A percentile compares a stretch with the other conserved stretches of the same genome.
Evolutionary conservation across 2,113 vertebrate species (phyloP).

Genomic region (Aythya baeri): DNA sequence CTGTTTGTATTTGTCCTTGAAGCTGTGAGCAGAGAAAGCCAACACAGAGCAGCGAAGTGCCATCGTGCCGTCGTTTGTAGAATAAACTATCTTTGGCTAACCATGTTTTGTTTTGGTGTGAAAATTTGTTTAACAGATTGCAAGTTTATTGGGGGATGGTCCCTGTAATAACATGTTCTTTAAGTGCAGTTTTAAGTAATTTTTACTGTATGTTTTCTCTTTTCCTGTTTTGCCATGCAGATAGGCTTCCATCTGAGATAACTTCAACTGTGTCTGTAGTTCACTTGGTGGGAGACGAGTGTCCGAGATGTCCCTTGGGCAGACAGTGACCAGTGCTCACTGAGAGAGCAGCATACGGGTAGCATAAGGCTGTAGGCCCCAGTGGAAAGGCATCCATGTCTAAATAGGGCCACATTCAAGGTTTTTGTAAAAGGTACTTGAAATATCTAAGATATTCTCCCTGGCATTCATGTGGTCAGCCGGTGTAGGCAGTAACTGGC

Average conservation of each 20-base stretch:
- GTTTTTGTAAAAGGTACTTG: not conserved
- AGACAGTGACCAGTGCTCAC: not conserved
- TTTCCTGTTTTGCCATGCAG: not conserved
- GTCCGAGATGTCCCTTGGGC: not conserved
- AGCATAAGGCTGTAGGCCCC: not conserved
- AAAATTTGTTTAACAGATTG: not conserved
- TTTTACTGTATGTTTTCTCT: not conserved
- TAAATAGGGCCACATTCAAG: not conserved
- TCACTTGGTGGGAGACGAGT: not conserved
- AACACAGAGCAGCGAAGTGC: not conserved
- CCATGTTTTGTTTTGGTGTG: not conserved
- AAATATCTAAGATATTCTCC: not conserved
- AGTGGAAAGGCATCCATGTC: not conserved
- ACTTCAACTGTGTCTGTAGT: not conserved
- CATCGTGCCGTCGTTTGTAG: not conserved
- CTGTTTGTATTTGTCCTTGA: not conserved
- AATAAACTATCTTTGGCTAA: not conserved
- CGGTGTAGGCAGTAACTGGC: not conserved
- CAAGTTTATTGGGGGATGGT: not conserved
- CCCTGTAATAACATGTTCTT: not conserved
- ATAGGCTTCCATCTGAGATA: not conserved
- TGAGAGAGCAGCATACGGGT: not conserved
- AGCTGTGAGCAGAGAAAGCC: not conserved
- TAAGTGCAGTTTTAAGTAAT: not conserved
- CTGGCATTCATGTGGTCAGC: not conserved